Conservation (phyloP, 1,140 invertebrate species). For the Bombyx mandarina region DNA sequence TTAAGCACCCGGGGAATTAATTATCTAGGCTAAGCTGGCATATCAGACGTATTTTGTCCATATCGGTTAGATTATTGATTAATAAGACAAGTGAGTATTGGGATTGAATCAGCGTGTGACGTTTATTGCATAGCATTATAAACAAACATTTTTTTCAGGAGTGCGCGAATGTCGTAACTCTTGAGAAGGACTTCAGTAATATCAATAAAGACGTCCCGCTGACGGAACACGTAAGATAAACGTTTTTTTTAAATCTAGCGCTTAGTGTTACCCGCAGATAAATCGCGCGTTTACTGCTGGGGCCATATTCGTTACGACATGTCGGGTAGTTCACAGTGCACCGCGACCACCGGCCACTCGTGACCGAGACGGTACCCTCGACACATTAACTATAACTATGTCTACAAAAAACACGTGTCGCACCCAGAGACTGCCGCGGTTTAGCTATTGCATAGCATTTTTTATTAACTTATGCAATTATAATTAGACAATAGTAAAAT, state of each 20-base stretch:
- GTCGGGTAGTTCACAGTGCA: background rate
- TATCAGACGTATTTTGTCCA: background rate
- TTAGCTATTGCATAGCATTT: too few relatives aligned
- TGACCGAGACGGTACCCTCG: too few relatives aligned
- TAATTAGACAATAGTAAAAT: too few relatives aligned
- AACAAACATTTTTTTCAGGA: background rate
- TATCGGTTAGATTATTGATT: background rate
- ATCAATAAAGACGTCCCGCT: conserved; percentile 14
- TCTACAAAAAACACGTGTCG: too few relatives aligned
- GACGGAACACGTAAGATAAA: conserved; percentile 17
- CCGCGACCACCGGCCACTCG: too few relatives aligned
- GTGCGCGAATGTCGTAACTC: background rate
- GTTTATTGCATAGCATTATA: background rate
- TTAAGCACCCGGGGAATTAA: background rate
- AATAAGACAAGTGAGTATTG: background rate
- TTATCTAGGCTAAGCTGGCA: background rate
- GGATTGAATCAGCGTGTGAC: background rate
- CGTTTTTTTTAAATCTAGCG: background rate
- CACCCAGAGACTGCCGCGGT: too few relatives aligned
- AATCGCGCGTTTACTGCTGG: background rate
- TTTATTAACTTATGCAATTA: too few relatives aligned
- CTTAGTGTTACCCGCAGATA: background rate
- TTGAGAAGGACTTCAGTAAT: conserved; percentile 26
- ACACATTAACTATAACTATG: too few relatives aligned
- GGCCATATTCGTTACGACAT: background rate